Conservation (phyloP, 2,113 vertebrate species). For the Aix galericulata region DNA sequence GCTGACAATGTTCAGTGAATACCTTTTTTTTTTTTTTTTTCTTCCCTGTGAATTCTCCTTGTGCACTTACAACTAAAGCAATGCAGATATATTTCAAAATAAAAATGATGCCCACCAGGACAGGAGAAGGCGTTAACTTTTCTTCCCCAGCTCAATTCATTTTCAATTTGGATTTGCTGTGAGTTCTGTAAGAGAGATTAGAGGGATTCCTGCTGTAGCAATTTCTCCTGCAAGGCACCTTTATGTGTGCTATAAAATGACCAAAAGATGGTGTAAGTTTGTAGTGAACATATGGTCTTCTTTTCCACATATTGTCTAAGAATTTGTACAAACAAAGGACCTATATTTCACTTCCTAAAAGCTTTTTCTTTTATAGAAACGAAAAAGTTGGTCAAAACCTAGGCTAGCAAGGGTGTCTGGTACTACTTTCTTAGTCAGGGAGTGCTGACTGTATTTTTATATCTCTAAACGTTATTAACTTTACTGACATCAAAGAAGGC, state of each 20-base stretch:
- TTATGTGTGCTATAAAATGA: not conserved
- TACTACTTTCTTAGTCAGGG: not conserved
- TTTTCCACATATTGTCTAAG: not conserved
- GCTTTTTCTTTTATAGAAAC: not conserved
- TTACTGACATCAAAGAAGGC: slow-evolving; percentile 12
- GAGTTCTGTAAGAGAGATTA: not conserved
- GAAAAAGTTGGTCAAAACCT: slow-evolving; percentile 7
- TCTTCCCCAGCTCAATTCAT: slow-evolving; percentile 1
- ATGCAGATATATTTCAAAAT: not conserved
- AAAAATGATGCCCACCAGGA: slow-evolving; percentile 1
- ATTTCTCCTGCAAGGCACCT: not conserved
- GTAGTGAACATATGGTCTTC: not conserved
- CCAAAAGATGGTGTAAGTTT: slow-evolving; percentile 26
- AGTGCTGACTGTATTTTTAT: slow-evolving; percentile 41
- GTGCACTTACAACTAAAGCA: not conserved
- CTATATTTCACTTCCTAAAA: not conserved
- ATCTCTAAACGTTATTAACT: slow-evolving; percentile 31
- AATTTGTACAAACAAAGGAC: not conserved
- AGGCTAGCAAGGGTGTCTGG: not conserved
- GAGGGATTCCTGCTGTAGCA: not conserved
- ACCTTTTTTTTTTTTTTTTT: not conserved
- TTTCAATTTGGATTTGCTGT: slow-evolving; percentile 7
- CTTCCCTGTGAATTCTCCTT: not conserved
- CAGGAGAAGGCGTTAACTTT: not conserved
- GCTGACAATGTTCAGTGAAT: not conserved